Base-by-base conservation (phyloP, 2,113 vertebrate genomes). In the Nycticorax nycticorax region DNA sequence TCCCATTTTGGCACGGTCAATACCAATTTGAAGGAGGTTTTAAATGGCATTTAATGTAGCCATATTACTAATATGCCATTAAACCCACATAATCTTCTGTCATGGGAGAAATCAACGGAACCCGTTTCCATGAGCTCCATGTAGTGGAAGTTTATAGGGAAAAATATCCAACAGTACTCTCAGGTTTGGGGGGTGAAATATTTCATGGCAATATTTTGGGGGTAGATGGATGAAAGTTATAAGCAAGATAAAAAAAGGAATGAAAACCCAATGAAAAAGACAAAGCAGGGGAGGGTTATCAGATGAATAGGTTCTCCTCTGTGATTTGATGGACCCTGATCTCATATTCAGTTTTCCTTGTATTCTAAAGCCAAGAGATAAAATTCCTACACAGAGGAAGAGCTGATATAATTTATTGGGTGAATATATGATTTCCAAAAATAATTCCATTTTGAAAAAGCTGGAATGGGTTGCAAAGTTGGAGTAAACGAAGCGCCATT, bases 21-120 rank as follows among this genome's bases (percentile, higher is more conserved):
- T 94, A 73, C 45, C 41, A 56, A 83, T 83, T 55, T 81, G 88
- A 66, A 82, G 64, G 77, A 73, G 59, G 57, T 43, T 94, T 84
- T 77, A 71, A 82, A 89, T 78, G 91, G 63, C 60, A 75, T 82
- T 96, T 93, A 80, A 91, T 85, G 53, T 30, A 56, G 76, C 76
- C 64, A 13, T 47, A 26, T 53, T 68, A 45, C 39, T 90, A 90
- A 92, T 92, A 71, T 56, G 80, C 73, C 57, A 59, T 94, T 95
- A 91, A 85, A 82, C 80, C 48, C 84, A 73, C 87, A 93, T 84
- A 10, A 96, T 78, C 57, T 92, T 64, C 56, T 94, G 64, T 13
- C 78, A 21, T 21, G 80, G 89, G 84, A 88, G 85, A 86, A 89
- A 81, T 72, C 86, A 84, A 77, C 68, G 53, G 60, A 78, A 82